A percentile compares a stretch with the other conserved stretches of the same genome.
Conservation (phyloP, 2,797 vertebrate genomes). For the Lepus oiostolus region DNA sequence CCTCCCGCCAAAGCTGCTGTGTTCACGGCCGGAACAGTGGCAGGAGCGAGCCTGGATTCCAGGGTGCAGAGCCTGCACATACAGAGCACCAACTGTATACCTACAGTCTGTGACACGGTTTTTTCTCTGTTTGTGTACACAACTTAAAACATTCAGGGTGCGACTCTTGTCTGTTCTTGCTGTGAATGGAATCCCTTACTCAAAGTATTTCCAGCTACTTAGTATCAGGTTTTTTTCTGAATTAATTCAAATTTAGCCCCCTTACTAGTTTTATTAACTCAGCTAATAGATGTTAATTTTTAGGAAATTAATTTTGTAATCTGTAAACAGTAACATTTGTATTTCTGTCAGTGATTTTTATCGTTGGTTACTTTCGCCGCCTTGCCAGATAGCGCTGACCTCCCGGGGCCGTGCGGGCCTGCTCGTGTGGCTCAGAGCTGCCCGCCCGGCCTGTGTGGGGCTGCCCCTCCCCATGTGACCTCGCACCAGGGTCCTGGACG, state of each 20-base stretch:
- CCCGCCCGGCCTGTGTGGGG: too few relatives aligned
- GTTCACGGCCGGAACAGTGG: too few relatives aligned
- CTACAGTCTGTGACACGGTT: background rate
- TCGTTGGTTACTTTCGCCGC: background rate
- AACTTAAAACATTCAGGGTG: background rate
- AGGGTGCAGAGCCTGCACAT: too few relatives aligned
- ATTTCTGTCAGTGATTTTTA: background rate
- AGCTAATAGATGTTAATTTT: slow-evolving; percentile 43
- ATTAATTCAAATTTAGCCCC: slow-evolving; percentile 43
- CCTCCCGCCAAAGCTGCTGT: too few relatives aligned
- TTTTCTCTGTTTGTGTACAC: background rate
- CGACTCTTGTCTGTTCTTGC: background rate
- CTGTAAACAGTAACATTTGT: background rate
- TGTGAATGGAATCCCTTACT: background rate
- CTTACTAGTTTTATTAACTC: slow-evolving; percentile 37
- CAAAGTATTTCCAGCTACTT: slow-evolving; percentile 31
- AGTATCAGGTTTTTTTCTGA: slow-evolving; percentile 22
- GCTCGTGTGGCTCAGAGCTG: too few relatives aligned
- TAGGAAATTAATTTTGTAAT: slow-evolving; percentile 47
- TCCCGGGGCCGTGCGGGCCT: background rate
- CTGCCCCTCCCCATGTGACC: too few relatives aligned
- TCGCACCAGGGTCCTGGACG: too few relatives aligned
- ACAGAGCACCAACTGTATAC: too few relatives aligned
- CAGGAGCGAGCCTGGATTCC: too few relatives aligned
- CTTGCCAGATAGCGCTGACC: background rate